Percentiles rank a stretch among this genome's conserved stretches.
phyloP scores from a whole-genome alignment of 2,797 vertebrate genomes.

The Protonibea diacanthus region DNA sequence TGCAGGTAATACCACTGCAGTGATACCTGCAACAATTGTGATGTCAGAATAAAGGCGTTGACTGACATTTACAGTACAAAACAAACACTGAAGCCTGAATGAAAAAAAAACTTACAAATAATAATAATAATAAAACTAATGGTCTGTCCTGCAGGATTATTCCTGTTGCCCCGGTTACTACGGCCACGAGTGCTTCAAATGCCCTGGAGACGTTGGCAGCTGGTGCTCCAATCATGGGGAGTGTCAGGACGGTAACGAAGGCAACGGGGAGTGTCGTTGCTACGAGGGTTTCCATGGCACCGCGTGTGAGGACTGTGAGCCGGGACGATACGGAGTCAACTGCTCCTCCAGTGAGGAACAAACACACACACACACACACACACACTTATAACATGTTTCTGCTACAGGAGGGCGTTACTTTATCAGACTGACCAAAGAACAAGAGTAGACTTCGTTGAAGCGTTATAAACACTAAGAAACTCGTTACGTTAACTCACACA shows the following conservation, averaged over 20 bases:
- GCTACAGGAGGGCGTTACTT: not conserved
- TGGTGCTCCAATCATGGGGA: conserved; percentile 92
- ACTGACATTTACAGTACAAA: not conserved
- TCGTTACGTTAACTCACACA: no score
- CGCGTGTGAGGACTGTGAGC: conserved; percentile 94
- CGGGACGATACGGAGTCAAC: conserved; percentile 91
- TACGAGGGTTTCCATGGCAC: conserved; percentile 95
- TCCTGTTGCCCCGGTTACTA: conserved; percentile 94
- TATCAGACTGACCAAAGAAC: not conserved
- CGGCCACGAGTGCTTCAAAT: conserved; percentile 92
- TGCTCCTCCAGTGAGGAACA: conserved; percentile 88
- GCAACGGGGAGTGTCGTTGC: conserved; percentile 92
- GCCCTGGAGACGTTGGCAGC: conserved; percentile 88
- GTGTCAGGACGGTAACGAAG: conserved; percentile 89
- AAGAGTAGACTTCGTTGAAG: not conserved
- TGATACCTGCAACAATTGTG: not conserved
- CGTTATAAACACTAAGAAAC: no score
- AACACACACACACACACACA: not conserved
- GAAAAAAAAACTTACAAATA: not conserved
- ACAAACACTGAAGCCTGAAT: no score
- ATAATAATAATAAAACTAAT: not conserved
- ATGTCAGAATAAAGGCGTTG: not conserved
- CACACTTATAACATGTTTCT: not conserved
- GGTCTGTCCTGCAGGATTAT: conserved; percentile 80
- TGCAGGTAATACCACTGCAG: not conserved